These are phyloP conservation scores for Rhipidura dahli DNA, from an alignment of 2,113 vertebrate species.

Conservation along the genomic window DNA sequence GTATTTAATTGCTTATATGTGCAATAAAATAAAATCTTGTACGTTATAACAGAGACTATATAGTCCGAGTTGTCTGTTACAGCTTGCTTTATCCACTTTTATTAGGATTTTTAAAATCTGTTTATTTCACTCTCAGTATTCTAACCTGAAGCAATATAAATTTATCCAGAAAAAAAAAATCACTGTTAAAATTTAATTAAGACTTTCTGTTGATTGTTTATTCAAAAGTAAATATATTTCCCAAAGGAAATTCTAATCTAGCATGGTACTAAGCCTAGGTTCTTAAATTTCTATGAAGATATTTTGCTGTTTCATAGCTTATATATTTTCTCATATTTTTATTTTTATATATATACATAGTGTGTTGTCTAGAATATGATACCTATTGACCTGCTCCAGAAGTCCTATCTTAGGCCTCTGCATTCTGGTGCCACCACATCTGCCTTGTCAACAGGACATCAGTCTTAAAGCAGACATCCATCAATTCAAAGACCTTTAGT, in stretches of 20 bases:
- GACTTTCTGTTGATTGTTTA: background rate
- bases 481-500: background rate
- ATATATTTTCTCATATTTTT: background rate
- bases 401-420: background rate
- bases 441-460: background rate
- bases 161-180: background rate
- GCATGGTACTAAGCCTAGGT: background rate
- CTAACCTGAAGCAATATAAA: background rate
- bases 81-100: background rate
- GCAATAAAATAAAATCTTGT: background rate
- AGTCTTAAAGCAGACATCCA: background rate
- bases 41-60: background rate
- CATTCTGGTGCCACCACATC: background rate
- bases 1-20: constrained; percentile 16
- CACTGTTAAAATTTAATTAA: background rate
- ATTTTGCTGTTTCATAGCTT: background rate
- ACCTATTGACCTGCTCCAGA: background rate
- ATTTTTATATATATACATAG: background rate
- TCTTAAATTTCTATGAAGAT: background rate
- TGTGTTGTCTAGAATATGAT: background rate
- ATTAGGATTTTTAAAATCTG: background rate
- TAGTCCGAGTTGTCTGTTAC: background rate
- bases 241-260: background rate
- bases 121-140: background rate
- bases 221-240: background rate